Conservation (phyloP, 2,797 vertebrate species). For the Cygnus olor region DNA sequence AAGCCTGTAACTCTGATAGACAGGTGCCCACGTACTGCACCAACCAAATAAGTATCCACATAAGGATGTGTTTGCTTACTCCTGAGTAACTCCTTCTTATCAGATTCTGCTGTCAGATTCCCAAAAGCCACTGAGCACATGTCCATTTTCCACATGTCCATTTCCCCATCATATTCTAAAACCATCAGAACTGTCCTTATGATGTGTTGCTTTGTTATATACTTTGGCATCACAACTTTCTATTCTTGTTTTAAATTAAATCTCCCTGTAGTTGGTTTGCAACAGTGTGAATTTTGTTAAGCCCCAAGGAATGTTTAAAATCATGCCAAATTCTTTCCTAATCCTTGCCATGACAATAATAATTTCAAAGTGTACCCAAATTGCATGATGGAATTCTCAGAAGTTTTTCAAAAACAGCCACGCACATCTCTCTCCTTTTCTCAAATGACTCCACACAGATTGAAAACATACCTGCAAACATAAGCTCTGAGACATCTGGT, state of each 20-base stretch:
- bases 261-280: background rate
- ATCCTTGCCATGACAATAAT: background rate
- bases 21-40: background rate
- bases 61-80: background rate
- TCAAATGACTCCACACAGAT: background rate
- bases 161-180: background rate
- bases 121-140: background rate
- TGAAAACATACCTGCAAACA: constrained; percentile 91
- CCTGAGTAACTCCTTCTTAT: background rate
- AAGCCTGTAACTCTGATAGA: background rate
- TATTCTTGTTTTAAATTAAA: background rate
- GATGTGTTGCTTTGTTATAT: background rate
- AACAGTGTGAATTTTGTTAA: background rate
- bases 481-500: constrained; percentile 97
- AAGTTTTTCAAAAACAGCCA: background rate
- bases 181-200: background rate
- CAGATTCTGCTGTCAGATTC: background rate
- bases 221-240: background rate
- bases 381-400: background rate
- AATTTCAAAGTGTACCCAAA: background rate
- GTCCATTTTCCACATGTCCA: too few relatives aligned
- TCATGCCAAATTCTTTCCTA: background rate
- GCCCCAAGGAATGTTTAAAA: background rate
- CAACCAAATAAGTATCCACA: fast-evolving
- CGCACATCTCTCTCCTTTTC: background rate